Evolutionary conservation across 2,797 vertebrate genomes (phyloP).

Genomic region (Scarus forsteni): DNA sequence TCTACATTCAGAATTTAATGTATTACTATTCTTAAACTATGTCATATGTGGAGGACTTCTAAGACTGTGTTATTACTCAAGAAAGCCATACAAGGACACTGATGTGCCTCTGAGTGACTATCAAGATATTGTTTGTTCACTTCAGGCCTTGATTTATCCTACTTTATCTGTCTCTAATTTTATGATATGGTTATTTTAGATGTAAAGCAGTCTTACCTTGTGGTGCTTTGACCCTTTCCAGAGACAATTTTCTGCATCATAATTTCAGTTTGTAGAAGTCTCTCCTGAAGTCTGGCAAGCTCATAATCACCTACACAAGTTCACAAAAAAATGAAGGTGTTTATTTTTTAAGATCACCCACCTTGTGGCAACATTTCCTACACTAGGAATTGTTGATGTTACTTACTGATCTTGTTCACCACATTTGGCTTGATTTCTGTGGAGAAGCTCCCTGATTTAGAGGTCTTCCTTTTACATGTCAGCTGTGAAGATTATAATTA

Average conservation of each 20-base stretch:
- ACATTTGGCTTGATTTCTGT: conserved; percentile 62
- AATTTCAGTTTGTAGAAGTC: conserved; percentile 89
- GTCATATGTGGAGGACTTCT: too few relatives aligned
- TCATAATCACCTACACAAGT: conserved; percentile 79
- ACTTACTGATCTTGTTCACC: conserved; percentile 87
- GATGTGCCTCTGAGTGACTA: too few relatives aligned
- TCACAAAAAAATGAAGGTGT: not conserved
- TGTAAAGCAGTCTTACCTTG: conserved; percentile 79
- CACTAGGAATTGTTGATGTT: not conserved
- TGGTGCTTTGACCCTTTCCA: conserved; percentile 82
- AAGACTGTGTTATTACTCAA: too few relatives aligned
- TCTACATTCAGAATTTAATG: too few relatives aligned
- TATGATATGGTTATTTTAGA: conserved; percentile 16
- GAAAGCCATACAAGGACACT: too few relatives aligned
- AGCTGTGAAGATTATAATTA: conserved; percentile 81
- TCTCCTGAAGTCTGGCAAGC: conserved; percentile 89
- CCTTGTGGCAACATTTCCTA: not conserved
- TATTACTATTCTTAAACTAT: too few relatives aligned
- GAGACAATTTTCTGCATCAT: conserved; percentile 91
- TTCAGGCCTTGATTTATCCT: conserved; percentile 18
- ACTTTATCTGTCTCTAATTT: conserved; percentile 8
- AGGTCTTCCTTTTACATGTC: conserved; percentile 85
- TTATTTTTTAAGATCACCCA: not conserved
- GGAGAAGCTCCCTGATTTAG: conserved; percentile 69
- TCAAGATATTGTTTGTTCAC: not conserved